Evolutionary conservation across 2,888 invertebrate species (phyloP).

Genomic region (Cephus sareptanus): DNA sequence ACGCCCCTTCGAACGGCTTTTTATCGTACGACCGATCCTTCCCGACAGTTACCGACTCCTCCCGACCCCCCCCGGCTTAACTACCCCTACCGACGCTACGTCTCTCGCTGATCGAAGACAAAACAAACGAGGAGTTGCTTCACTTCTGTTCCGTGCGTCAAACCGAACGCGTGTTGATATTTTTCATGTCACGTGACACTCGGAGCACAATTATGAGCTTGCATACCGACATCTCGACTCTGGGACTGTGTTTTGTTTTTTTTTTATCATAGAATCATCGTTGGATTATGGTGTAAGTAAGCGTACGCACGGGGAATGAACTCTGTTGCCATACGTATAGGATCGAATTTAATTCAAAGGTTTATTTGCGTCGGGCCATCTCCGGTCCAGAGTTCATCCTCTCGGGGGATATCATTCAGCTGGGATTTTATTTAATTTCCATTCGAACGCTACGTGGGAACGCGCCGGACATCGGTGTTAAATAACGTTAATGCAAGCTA

Average conservation of each 20-base stretch:
- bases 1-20: slow-evolving; percentile 20
- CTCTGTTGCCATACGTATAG: neutral
- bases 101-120: neutral
- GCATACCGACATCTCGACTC: neutral
- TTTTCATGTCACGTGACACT: neutral
- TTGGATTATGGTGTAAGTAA: neutral
- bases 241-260: neutral
- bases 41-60: slow-evolving; percentile 32
- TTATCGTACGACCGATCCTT: neutral
- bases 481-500: slow-evolving; percentile 24
- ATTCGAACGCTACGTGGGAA: slow-evolving; percentile 17
- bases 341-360: neutral
- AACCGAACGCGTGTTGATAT: neutral
- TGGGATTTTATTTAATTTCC: slow-evolving; percentile 13
- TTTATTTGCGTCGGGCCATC: neutral
- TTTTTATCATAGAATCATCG: neutral
- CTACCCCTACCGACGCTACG: neutral
- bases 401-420: slow-evolving; percentile 3
- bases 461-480: slow-evolving; percentile 17
- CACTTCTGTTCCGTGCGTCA: neutral
- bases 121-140: neutral
- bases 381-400: neutral
- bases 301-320: neutral
- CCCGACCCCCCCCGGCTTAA: slow-evolving; percentile 15
- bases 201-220: neutral